A percentile compares a stretch with the other conserved stretches of the same genome.
These are phyloP conservation scores for Dascyllus trimaculatus DNA, from an alignment of 2,113 vertebrate genomes.

Conservation along the genomic window DNA sequence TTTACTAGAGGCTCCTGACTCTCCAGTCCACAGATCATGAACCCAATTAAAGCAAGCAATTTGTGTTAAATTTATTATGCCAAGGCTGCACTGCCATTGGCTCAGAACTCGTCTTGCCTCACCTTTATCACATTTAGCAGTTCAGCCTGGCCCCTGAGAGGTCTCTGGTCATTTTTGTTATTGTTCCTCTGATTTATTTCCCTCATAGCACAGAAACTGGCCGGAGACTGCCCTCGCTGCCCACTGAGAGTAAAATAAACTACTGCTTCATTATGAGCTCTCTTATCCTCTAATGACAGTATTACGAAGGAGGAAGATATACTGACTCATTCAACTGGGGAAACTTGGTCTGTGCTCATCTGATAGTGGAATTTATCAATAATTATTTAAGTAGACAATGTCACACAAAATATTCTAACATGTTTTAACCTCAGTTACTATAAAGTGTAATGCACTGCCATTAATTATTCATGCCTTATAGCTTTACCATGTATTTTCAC, in stretches of 20 bases:
- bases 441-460: constrained; percentile 28
- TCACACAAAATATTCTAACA: background rate
- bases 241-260: constrained; percentile 69
- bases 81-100: constrained; percentile 57
- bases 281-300: constrained; percentile 58
- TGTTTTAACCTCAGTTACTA: constrained; percentile 25
- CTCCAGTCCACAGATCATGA: constrained; percentile 80
- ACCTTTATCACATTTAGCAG: constrained; percentile 67
- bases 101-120: constrained; percentile 62
- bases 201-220: constrained; percentile 58
- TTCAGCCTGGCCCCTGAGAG: constrained; percentile 50
- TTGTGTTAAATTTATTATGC: constrained; percentile 81
- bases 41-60: constrained; percentile 85
- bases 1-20: constrained; percentile 77
- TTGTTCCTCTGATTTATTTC: constrained; percentile 81
- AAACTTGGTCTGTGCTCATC: constrained; percentile 24
- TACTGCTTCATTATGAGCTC: constrained; percentile 64
- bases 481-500: constrained; percentile 15
- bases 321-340: constrained; percentile 31
- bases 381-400: constrained; percentile 8
- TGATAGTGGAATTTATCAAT: constrained; percentile 35
- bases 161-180: constrained; percentile 77
- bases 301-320: constrained; percentile 58
- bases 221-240: constrained; percentile 53
- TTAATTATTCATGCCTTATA: constrained; percentile 42